phyloP scores from a whole-genome alignment of 2,113 vertebrate species.

The Coryphaenoides rupestris region DNA sequence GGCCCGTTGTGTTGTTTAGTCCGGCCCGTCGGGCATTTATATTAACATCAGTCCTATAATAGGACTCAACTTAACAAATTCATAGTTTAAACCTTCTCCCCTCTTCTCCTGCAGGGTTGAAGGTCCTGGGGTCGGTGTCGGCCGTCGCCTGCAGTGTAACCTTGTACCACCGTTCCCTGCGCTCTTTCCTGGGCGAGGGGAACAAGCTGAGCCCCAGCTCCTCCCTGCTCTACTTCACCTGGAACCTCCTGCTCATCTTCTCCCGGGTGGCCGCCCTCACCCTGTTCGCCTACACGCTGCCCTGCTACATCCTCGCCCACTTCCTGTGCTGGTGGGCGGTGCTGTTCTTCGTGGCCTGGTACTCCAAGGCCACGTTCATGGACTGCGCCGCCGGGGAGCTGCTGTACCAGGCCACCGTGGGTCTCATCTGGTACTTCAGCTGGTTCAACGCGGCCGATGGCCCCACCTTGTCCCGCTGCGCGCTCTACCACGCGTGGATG shows the following conservation, averaged over 20 bases:
- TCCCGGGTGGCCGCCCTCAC: constrained; percentile 73
- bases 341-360: constrained; percentile 72
- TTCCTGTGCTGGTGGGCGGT: constrained; percentile 73
- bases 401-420: constrained; percentile 76
- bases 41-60: too few relatives aligned
- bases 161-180: constrained; percentile 80
- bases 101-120: constrained; percentile 51
- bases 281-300: constrained; percentile 75
- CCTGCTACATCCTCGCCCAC: constrained; percentile 68
- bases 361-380: constrained; percentile 78
- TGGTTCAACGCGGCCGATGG: constrained; percentile 80
- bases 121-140: constrained; percentile 11
- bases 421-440: constrained; percentile 82
- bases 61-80: too few relatives aligned
- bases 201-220: constrained; percentile 41
- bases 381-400: constrained; percentile 51
- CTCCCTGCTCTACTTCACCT: constrained; percentile 70
- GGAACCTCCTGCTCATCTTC: constrained; percentile 80
- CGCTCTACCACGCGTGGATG: constrained; percentile 75
- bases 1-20: too few relatives aligned
- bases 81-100: neutral
- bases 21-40: too few relatives aligned
- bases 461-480: constrained; percentile 52
- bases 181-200: constrained; percentile 76
- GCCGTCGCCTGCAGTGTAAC: constrained; percentile 49